These are phyloP conservation scores for Apocheima hispidaria DNA, from an alignment of 2,888 invertebrate genomes.

Conservation along the genomic window DNA sequence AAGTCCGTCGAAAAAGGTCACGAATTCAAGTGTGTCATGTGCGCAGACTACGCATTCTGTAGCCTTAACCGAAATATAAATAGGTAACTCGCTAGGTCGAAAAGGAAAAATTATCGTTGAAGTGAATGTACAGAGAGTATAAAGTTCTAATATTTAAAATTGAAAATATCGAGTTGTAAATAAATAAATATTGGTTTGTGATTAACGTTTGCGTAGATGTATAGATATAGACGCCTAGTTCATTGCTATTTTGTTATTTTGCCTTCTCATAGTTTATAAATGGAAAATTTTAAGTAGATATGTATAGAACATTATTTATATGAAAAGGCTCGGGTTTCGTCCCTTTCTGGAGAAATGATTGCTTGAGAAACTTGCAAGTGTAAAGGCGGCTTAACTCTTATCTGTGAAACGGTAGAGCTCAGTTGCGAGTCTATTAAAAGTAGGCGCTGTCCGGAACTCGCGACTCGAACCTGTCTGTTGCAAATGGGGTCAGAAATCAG, in stretches of 20 bases:
- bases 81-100: constrained; percentile 45
- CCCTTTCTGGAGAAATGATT: constrained; percentile 3
- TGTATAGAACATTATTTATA: constrained; percentile 33
- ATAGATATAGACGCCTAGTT: constrained; percentile 56
- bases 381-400: constrained; percentile 5
- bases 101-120: constrained; percentile 30
- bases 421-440: neutral
- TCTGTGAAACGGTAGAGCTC: constrained; percentile 11
- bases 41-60: neutral
- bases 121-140: constrained; percentile 79
- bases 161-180: constrained; percentile 61
- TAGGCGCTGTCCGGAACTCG: neutral
- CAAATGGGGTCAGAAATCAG: neutral
- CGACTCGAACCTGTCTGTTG: neutral
- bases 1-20: neutral
- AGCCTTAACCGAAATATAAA: constrained; percentile 21
- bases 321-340: constrained; percentile 20
- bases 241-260: constrained; percentile 45
- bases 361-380: constrained; percentile 7
- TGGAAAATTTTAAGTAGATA: constrained; percentile 43
- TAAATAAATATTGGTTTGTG: constrained; percentile 66
- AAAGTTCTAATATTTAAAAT: constrained; percentile 73
- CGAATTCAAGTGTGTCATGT: neutral
- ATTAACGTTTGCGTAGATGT: constrained; percentile 55
- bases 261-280: constrained; percentile 45